These are phyloP conservation scores for Enteromius unitaeniatus DNA, from an alignment of 2,797 vertebrate genomes.

Conservation along the genomic window DNA sequence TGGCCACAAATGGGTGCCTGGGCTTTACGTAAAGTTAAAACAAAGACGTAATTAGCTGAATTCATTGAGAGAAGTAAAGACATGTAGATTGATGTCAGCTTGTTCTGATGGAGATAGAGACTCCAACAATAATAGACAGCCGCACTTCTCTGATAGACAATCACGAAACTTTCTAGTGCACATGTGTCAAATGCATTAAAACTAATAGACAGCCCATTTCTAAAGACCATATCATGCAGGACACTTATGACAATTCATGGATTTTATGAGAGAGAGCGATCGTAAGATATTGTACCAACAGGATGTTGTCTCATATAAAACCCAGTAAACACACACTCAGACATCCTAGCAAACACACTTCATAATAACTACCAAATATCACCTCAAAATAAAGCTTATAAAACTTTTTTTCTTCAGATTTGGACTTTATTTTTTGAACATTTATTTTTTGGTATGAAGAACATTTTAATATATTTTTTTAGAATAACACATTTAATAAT, in stretches of 20 bases:
- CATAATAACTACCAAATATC: neutral
- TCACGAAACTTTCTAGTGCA: neutral
- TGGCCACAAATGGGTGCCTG: neutral
- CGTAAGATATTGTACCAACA: neutral
- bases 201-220: neutral
- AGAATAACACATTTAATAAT: too few species aligned
- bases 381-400: too few species aligned
- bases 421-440: too few species aligned
- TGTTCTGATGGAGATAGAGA: neutral
- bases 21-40: slow-evolving; percentile 1
- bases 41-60: neutral
- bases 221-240: neutral
- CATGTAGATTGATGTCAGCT: neutral
- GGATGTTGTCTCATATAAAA: neutral
- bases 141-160: neutral
- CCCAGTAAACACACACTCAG: neutral
- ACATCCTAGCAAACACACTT: neutral
- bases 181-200: neutral
- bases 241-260: neutral
- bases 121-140: neutral
- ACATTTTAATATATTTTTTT: neutral
- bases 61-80: slow-evolving; percentile 21
- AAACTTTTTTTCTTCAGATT: too few species aligned
- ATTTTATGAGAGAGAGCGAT: neutral
- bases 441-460: neutral